Evolutionary conservation across 2,888 invertebrate species (phyloP).

Genomic region (Conchocele bisecta): DNA sequence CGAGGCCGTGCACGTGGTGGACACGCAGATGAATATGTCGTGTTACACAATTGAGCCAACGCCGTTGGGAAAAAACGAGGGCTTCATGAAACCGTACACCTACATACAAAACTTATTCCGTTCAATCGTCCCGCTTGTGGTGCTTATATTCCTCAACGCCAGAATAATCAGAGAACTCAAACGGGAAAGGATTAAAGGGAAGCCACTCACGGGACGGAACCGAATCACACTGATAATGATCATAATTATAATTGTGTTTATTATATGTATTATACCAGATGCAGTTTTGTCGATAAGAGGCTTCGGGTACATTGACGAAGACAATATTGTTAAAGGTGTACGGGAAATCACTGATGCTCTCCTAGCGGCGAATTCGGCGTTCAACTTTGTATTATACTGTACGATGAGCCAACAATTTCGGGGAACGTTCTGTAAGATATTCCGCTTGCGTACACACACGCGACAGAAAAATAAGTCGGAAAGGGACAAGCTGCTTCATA

Average conservation of each 20-base stretch:
- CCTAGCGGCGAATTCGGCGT: slow-evolving; percentile 79
- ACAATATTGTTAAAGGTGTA: slow-evolving; percentile 76
- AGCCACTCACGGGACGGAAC: slow-evolving; percentile 77
- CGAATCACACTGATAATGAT: slow-evolving; percentile 81
- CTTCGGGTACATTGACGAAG: slow-evolving; percentile 80
- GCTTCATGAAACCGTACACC: slow-evolving; percentile 76
- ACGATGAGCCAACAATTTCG: slow-evolving; percentile 79
- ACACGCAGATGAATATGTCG: slow-evolving; percentile 61
- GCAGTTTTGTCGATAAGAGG: slow-evolving; percentile 81
- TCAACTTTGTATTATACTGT: slow-evolving; percentile 80
- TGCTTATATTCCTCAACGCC: slow-evolving; percentile 77
- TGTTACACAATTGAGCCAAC: slow-evolving; percentile 69
- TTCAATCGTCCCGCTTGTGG: slow-evolving; percentile 79
- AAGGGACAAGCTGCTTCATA: slow-evolving; percentile 33
- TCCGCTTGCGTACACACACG: slow-evolving; percentile 60
- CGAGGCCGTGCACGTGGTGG: slow-evolving; percentile 66
- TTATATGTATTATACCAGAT: slow-evolving; percentile 81
- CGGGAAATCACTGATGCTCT: slow-evolving; percentile 82
- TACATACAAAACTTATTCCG: slow-evolving; percentile 79
- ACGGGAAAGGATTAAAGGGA: slow-evolving; percentile 72
- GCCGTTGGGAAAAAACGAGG: slow-evolving; percentile 70
- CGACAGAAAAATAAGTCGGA: slow-evolving; percentile 25
- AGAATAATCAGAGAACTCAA: slow-evolving; percentile 78
- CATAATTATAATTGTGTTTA: slow-evolving; percentile 80
- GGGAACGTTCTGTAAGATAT: slow-evolving; percentile 74